These are phyloP conservation scores for Babylonia areolata DNA, from an alignment of 1,140 invertebrate species.

Conservation along the genomic window DNA sequence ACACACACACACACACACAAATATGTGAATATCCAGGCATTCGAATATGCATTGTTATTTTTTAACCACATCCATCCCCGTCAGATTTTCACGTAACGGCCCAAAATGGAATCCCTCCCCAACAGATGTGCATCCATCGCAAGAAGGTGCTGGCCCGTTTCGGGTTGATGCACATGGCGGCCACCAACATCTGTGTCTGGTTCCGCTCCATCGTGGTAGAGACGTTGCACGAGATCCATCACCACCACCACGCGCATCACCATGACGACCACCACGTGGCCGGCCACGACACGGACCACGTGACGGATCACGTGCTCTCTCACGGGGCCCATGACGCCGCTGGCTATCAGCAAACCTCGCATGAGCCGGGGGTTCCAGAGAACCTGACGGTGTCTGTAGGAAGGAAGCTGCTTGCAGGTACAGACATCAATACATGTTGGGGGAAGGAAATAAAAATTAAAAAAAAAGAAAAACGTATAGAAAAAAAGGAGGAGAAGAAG, in stretches of 20 bases:
- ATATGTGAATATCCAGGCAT: no score
- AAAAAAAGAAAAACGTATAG: no score
- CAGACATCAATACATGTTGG: no score
- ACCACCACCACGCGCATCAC: conserved; percentile 28
- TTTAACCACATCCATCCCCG: no score
- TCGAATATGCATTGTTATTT: no score
- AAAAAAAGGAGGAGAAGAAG: no score
- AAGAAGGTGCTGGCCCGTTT: conserved; percentile 92
- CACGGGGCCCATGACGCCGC: not conserved
- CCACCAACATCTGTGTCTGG: conserved; percentile 96
- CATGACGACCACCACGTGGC: not conserved
- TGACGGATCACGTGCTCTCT: not conserved
- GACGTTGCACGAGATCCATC: conserved; percentile 52
- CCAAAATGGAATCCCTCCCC: no score
- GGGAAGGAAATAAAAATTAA: no score
- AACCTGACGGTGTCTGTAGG: not conserved
- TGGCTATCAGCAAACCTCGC: not conserved
- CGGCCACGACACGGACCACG: not conserved
- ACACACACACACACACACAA: no score
- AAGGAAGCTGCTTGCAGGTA: conserved; percentile 32
- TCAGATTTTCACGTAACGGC: no score
- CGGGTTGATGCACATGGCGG: conserved; percentile 97
- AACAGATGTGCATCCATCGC: conserved; percentile 59
- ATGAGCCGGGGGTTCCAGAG: no score
- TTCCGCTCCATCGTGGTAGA: conserved; percentile 60